Evolutionary conservation across 2,888 invertebrate genomes (phyloP), one percentile per base, ranked within the genome.

Genomic region (Achlya flavicornis): DNA sequence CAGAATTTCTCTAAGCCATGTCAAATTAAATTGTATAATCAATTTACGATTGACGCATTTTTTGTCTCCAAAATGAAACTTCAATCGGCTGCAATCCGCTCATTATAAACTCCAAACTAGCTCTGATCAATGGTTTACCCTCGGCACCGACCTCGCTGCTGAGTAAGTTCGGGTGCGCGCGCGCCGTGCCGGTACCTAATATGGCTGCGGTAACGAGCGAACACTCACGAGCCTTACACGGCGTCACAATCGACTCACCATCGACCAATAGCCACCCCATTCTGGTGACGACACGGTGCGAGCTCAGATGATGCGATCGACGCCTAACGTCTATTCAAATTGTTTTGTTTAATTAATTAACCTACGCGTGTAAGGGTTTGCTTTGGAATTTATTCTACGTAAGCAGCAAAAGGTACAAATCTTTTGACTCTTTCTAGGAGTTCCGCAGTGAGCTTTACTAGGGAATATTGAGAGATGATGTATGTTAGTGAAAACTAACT

Each of bases 71-170:
- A 19, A 19, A 53, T 19, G 19, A 53, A 53, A 53, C 67, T 63
- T 72, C 62, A 26, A 61, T 66, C 70, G 66, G 73, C 64, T 74
- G 68, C 68, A 68, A 60, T 41, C 35, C 38, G 70, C 77, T 75
- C 74, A 75, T 75, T 75, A 75, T 67, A 70, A 68, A 68, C 77
- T 72, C 74, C 74, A 76, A 75, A 75, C 77, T 76, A 67, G 74
- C 67, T 73, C 65, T 75, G 74, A 75, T 75, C 68, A 76, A 76
- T 76, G 73, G 16, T 53, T 16, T 19, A 53, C 53, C 53, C 53
- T 53, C 53, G 19, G 19, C 53, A 19, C 19, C 53, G 33, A 60
- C 16, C 16, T 60, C 67, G 38, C 64, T 71, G 72, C 35, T 41
- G 76, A 71, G 72, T 74, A 76, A 74, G 71, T 62, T 46, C 12